Base-by-base conservation (phyloP, 1,140 invertebrate genomes). In the Phymorhynchus buccinoides region DNA sequence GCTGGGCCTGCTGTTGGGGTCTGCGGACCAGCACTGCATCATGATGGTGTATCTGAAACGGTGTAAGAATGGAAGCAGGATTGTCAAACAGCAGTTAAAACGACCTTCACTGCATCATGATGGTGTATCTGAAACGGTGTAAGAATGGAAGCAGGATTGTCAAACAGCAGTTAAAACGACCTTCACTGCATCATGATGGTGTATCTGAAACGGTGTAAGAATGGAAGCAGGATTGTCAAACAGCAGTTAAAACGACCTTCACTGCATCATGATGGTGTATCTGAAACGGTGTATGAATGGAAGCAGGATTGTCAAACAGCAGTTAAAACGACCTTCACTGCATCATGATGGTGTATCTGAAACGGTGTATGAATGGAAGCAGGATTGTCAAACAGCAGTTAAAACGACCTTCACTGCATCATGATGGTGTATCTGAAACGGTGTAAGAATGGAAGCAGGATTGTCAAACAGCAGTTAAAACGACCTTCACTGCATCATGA, bases 21-120 rank as follows among this genome's bases (percentile, higher is more conserved):
- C 96, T 16, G 95, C 94, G 66, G 95, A 93, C 97, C 97, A 99
- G 91, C 97, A 98, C 78, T 96, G 94, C 1, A 95, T 89, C 97
- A 98, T 98, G 81, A 98, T 95, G 35, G 96, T 93, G 90, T 98
- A 97, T 56, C 96, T 96, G 87, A 42, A 93, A 86, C 68, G 22
- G n/a, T n/a, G n/a, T n/a, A n/a, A n/a, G 18, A 77, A 92, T 73
- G 39, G 4, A 37, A 77, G 27, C 9, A 3, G 30, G 48, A 4
- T 3, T 27, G 30, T 75, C 3, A 75, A 44, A 35, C 2, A 44
- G 22, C 37, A 37, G 30, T 16, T 27, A 22, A 44, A 16, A 39
- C 75, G 1, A 4, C 68, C 16, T 32, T n/a, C 68, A 80, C 1
- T 73, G 32, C 62, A 62, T 30, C 27, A 71, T 22, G 41, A 44